Percentiles rank a stretch among this genome's conserved stretches.
Evolutionary conservation across 2,888 invertebrate genomes (phyloP).

Genomic region (Cantharis lateralis): DNA sequence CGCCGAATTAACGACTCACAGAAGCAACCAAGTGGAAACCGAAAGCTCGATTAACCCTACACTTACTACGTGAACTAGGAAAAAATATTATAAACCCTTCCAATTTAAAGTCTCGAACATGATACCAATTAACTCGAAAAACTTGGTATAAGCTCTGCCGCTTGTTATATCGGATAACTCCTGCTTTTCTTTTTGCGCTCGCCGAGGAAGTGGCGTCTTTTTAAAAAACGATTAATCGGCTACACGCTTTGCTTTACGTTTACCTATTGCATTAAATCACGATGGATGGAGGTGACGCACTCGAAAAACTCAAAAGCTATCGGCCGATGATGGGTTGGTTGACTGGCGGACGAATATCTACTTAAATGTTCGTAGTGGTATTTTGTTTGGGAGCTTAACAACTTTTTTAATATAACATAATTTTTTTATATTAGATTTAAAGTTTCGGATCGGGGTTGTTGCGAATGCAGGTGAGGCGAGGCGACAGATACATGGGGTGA

Average conservation of each 20-base stretch:
- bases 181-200: background rate
- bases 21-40: constrained; percentile 21
- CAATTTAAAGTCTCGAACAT: background rate
- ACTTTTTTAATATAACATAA: background rate
- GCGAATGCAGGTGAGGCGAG: constrained; percentile 62
- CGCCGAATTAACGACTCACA: constrained; percentile 25
- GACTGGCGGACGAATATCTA: constrained; percentile 7
- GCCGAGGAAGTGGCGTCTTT: background rate
- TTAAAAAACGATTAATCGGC: background rate
- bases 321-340: constrained; percentile 15
- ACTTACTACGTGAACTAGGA: background rate
- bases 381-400: background rate
- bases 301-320: constrained; percentile 32
- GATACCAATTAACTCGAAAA: background rate
- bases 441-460: constrained; percentile 59
- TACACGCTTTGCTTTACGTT: background rate
- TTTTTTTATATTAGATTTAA: constrained; percentile 55
- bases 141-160: background rate
- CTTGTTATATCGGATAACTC: background rate
- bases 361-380: constrained; percentile 1
- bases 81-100: background rate
- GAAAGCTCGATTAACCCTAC: constrained; percentile 27
- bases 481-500: constrained; percentile 50
- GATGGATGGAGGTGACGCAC: constrained; percentile 35
- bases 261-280: background rate